These are phyloP conservation scores for Temnothorax unifasciatus DNA, from an alignment of 2,888 invertebrate genomes.

Conservation along the genomic window DNA sequence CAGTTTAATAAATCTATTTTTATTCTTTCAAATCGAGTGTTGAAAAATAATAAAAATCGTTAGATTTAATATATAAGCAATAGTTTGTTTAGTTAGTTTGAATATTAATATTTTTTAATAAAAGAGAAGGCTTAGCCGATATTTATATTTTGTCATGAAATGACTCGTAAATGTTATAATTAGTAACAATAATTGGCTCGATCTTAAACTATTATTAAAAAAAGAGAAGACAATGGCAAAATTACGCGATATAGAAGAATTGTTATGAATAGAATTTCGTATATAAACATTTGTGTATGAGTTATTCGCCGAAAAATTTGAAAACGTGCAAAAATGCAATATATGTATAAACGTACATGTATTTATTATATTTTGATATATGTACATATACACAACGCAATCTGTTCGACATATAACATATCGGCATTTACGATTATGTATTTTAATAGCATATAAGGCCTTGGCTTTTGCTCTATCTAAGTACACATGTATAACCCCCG, in stretches of 20 bases:
- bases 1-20: neutral
- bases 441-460: neutral
- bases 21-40: neutral
- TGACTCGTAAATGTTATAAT: neutral
- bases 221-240: neutral
- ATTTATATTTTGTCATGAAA: conserved; percentile 1
- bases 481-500: neutral
- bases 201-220: neutral
- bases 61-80: neutral
- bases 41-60: neutral
- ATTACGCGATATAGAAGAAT: neutral
- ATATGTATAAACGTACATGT: neutral
- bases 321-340: too few relatives aligned
- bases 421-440: neutral
- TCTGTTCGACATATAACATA: neutral
- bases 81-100: neutral
- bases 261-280: neutral
- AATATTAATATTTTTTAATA: neutral
- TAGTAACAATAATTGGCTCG: neutral
- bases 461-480: conserved; percentile 1
- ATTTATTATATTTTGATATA: neutral
- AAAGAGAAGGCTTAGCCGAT: neutral
- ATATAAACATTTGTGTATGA: neutral
- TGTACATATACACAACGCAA: too few relatives aligned
- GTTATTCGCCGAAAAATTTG: too few relatives aligned